Evolutionary conservation across 1,140 invertebrate genomes (phyloP).

Genomic region (Heterodera carotae): DNA sequence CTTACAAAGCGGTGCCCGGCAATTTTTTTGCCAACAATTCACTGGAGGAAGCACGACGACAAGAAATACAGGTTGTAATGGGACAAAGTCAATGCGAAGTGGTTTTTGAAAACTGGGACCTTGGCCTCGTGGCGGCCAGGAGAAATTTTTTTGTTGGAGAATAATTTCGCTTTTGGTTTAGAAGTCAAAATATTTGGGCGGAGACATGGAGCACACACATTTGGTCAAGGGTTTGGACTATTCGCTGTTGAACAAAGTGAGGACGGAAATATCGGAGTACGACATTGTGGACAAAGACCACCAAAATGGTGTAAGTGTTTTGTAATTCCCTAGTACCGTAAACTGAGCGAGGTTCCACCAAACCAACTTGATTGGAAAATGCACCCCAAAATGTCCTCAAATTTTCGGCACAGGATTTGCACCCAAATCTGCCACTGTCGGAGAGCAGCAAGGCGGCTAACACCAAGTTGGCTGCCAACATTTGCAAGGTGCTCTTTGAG

Average conservation of each 20-base stretch:
- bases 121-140: no score
- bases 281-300: slow-evolving; percentile 71
- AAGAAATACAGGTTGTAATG: slow-evolving; percentile 39
- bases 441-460: slow-evolving; percentile 70
- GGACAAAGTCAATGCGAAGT: no score
- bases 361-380: neutral
- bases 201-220: slow-evolving; percentile 99
- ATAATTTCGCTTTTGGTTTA: slow-evolving; percentile 68
- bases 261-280: slow-evolving; percentile 81
- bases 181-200: slow-evolving; percentile 98
- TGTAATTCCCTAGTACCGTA: neutral
- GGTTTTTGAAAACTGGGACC: no score
- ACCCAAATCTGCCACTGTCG: slow-evolving; percentile 67
- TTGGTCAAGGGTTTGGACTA: slow-evolving; percentile 99
- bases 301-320: slow-evolving; percentile 60
- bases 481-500: slow-evolving; percentile 69
- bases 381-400: no score
- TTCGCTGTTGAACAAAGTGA: slow-evolving; percentile 89
- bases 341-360: no score
- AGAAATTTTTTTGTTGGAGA: no score
- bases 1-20: slow-evolving; percentile 19
- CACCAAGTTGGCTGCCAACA: slow-evolving; percentile 66
- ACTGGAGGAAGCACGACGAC: slow-evolving; percentile 47
- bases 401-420: slow-evolving; percentile 52
- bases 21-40: slow-evolving; percentile 27